Evolutionary conservation across 2,113 vertebrate species (phyloP).

Genomic region (Notiomystis cincta): DNA sequence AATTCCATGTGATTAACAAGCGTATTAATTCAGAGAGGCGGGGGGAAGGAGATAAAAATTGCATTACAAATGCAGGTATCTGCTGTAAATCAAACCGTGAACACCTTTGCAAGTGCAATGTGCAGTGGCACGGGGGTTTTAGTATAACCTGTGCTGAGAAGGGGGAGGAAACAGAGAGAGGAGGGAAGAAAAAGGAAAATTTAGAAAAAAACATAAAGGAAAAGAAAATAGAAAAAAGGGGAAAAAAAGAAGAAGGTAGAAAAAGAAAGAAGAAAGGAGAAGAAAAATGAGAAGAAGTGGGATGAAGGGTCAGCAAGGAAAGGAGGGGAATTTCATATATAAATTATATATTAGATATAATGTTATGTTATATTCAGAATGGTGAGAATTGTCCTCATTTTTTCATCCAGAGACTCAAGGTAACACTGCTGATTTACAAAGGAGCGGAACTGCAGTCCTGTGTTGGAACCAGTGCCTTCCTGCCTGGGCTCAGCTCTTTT

Average conservation of each 20-base stretch:
- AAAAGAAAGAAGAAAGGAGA: not conserved
- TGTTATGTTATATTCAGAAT: not conserved
- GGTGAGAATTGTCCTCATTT: not conserved
- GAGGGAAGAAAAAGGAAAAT: rapidly evolving
- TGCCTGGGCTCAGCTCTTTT: not conserved
- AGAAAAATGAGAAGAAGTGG: not conserved
- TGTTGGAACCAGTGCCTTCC: not conserved
- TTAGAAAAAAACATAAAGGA: rapidly evolving
- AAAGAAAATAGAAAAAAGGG: rapidly evolving
- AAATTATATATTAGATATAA: not conserved
- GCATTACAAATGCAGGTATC: constrained; percentile 45
- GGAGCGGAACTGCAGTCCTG: not conserved
- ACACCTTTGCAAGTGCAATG: not conserved
- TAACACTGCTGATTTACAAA: not conserved
- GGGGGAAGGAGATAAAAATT: constrained; percentile 13
- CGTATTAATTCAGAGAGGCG: constrained; percentile 29
- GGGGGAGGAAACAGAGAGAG: not conserved
- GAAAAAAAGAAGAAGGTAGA: rapidly evolving
- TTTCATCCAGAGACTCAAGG: not conserved
- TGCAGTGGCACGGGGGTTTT: not conserved
- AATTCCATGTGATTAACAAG: constrained; percentile 46
- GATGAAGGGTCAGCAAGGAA: not conserved
- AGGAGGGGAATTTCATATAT: not conserved
- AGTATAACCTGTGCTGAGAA: not conserved
- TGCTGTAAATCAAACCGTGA: not conserved